phyloP scores from a whole-genome alignment of 2,113 vertebrate species.

The Dipodomys ordii region DNA sequence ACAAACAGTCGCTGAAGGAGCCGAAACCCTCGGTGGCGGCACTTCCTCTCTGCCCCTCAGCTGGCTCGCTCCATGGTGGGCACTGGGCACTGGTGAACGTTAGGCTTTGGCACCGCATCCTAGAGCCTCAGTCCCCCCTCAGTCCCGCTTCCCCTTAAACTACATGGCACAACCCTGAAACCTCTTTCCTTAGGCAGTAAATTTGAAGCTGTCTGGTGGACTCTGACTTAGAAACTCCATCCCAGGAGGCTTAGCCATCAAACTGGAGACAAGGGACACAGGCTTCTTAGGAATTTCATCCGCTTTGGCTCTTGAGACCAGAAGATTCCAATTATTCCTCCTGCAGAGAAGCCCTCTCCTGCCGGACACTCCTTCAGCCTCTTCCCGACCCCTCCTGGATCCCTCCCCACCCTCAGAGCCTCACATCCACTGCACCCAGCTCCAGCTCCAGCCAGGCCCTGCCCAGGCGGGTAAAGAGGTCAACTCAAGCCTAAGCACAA shows the following conservation, averaged over 20 bases:
- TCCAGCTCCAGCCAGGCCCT: not conserved
- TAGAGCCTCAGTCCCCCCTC: slow-evolving; percentile 29
- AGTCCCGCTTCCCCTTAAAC: not conserved
- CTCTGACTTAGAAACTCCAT: not conserved
- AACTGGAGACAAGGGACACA: slow-evolving; percentile 4
- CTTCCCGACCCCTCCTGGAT: not conserved
- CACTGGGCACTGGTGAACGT: slow-evolving; percentile 33
- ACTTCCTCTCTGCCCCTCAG: slow-evolving; percentile 54
- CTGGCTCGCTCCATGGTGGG: slow-evolving; percentile 15
- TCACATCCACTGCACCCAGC: not conserved
- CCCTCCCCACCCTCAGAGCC: not conserved
- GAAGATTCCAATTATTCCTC: not conserved
- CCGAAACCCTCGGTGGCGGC: slow-evolving; percentile 83
- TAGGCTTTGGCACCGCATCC: slow-evolving; percentile 23
- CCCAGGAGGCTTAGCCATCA: slow-evolving; percentile 1
- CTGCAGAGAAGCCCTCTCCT: not conserved
- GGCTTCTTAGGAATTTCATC: not conserved
- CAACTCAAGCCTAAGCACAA: slow-evolving; percentile 2
- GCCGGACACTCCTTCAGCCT: not conserved
- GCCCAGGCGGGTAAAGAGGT: not conserved
- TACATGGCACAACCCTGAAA: slow-evolving; percentile 51
- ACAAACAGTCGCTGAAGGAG: slow-evolving; percentile 80
- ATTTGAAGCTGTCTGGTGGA: slow-evolving; percentile 29
- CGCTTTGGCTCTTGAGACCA: slow-evolving; percentile 47
- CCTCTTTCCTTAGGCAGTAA: slow-evolving; percentile 1